Conservation (phyloP, 2,113 vertebrate species). For the Genyomyrus donnyi region DNA sequence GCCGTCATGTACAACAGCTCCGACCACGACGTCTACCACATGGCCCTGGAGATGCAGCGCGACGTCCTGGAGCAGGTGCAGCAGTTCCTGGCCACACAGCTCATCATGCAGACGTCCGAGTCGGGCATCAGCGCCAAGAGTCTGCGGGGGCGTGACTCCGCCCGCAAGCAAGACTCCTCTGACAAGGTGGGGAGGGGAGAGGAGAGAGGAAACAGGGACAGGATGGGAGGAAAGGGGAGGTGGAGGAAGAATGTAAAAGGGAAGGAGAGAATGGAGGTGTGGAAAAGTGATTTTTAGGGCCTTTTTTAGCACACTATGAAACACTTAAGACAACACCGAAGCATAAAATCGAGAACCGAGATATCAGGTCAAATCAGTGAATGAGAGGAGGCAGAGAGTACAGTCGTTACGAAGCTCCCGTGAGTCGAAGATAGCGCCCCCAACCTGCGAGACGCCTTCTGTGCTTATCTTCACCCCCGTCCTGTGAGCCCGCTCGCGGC, state of each 20-base stretch:
- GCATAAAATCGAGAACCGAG: background rate
- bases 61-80: conserved; percentile 97
- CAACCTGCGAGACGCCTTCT: background rate
- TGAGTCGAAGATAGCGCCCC: background rate
- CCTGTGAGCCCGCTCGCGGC: background rate
- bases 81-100: conserved; percentile 97
- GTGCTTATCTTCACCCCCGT: background rate
- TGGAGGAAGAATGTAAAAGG: background rate
- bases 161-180: conserved; percentile 84
- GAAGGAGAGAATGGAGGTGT: background rate
- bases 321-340: background rate
- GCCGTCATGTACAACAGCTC: conserved; percentile 99
- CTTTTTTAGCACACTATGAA: background rate
- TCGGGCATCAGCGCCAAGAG: conserved; percentile 79
- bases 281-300: background rate
- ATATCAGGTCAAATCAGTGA: background rate
- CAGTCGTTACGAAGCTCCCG: background rate
- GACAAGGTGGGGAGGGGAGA: conserved; percentile 73
- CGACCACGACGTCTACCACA: conserved; percentile 97
- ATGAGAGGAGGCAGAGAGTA: background rate
- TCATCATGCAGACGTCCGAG: conserved; percentile 98
- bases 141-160: conserved; percentile 83
- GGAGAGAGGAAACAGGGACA: background rate
- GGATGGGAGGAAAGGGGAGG: background rate
- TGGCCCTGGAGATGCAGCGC: conserved; percentile 98